Evolutionary conservation across 2,797 vertebrate genomes (phyloP).

Genomic region (Sebastes minor): DNA sequence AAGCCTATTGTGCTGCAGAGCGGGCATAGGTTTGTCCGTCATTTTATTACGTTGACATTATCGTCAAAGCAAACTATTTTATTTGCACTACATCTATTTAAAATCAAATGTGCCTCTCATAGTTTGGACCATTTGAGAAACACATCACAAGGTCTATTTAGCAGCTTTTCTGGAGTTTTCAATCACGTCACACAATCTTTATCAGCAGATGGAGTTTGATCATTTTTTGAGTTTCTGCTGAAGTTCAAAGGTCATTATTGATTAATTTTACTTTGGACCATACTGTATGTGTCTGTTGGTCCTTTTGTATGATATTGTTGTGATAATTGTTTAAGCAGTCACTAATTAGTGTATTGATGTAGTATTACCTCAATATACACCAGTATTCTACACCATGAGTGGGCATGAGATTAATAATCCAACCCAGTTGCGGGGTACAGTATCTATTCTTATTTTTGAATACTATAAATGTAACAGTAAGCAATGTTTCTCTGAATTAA

Average conservation of each 20-base stretch:
- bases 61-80: neutral
- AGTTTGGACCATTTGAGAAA: neutral
- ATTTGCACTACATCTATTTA: neutral
- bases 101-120: neutral
- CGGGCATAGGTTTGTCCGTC: neutral
- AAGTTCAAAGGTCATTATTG: neutral
- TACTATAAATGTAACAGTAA: neutral
- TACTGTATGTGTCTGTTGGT: neutral
- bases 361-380: neutral
- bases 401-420: neutral
- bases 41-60: neutral
- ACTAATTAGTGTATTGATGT: neutral
- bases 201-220: neutral
- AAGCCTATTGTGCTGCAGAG: neutral
- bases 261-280: neutral
- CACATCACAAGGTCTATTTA: neutral
- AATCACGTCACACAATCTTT: neutral
- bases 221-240: neutral
- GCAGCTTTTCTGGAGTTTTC: neutral
- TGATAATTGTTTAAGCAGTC: neutral
- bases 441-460: neutral
- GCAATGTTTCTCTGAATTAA: neutral
- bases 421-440: neutral
- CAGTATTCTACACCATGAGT: neutral
- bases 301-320: neutral